Percentiles rank a stretch among this genome's conserved stretches.
Conservation (phyloP, 2,797 vertebrate species). For the Squalus acanthias region DNA sequence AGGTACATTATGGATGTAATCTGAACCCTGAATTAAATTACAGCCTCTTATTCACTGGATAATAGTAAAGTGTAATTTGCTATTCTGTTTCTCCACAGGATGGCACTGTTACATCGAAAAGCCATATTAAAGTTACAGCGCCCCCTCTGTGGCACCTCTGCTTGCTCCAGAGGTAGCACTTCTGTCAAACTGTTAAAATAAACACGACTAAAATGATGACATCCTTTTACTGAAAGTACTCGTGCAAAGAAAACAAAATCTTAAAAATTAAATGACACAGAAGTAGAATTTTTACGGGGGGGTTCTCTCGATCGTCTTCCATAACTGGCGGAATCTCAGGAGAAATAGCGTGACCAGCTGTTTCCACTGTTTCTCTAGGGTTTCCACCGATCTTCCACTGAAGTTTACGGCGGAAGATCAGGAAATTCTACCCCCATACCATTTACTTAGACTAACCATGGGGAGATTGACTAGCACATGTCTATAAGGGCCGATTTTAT, state of each 20-base stretch:
- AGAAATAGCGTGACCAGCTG: too few species aligned
- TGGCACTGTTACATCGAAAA: background rate
- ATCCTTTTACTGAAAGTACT: background rate
- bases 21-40: background rate
- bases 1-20: background rate
- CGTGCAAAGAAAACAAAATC: background rate
- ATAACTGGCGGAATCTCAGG: background rate
- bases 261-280: background rate
- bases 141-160: background rate
- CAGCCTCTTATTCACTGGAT: background rate
- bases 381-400: background rate
- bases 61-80: background rate
- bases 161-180: background rate
- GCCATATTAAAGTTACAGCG: background rate
- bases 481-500: background rate
- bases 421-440: background rate
- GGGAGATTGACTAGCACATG: background rate
- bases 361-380: too few species aligned
- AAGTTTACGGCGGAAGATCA: background rate
- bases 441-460: background rate
- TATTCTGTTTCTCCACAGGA: conserved; percentile 5
- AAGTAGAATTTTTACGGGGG: background rate
- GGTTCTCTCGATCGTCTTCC: background rate
- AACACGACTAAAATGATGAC: background rate
- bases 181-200: background rate